Base-by-base conservation (phyloP, 2,888 invertebrate genomes). In the Strigamia crassipes region DNA sequence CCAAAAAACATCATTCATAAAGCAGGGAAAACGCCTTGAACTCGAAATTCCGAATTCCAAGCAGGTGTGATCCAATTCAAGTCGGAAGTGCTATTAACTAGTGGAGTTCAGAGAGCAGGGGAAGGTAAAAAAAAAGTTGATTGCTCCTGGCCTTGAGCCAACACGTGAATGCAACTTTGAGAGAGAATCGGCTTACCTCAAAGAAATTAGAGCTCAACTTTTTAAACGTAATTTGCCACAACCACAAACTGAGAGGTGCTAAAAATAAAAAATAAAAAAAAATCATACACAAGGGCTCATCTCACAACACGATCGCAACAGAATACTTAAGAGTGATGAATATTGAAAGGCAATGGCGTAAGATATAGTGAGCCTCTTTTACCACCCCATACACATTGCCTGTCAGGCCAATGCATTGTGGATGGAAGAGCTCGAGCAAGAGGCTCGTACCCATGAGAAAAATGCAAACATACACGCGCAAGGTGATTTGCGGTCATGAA, bases 21-120 rank as follows among this genome's bases (percentile, higher is more conserved):
- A 15, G 18, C 18, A 18, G 56, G 56, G 56, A 56, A 18, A 18
- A 56, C 5, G n/a, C 21, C 9, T 18, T 15, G 18, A 56, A 56
- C n/a, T 27, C 10, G 23, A 73, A 73, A 73, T 27, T 73, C 73
- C 15, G 73, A 73, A 73, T 73, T 73, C 73, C 10, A n/a, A 73
- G 73, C 73, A 73, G 73, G 73, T 73, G 73, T 73, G 73, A 73
- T 73, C 73, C 73, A 73, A 73, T 73, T 73, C 73, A 15, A 73
- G 27, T 27, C 27, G 73, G 73, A 73, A 73, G 73, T 73, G 73
- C 73, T 73, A 73, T 73, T 73, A 73, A 73, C 31, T 73, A 73
- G 73, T 27, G 73, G n/a, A 73, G 73, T 31, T 73, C 73, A 73
- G 27, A 73, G 73, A 15, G 73, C 31, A 73, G 21, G 12, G 61